phyloP scores from a whole-genome alignment of 2,888 invertebrate genomes.

The Linnaemya tessellans region DNA sequence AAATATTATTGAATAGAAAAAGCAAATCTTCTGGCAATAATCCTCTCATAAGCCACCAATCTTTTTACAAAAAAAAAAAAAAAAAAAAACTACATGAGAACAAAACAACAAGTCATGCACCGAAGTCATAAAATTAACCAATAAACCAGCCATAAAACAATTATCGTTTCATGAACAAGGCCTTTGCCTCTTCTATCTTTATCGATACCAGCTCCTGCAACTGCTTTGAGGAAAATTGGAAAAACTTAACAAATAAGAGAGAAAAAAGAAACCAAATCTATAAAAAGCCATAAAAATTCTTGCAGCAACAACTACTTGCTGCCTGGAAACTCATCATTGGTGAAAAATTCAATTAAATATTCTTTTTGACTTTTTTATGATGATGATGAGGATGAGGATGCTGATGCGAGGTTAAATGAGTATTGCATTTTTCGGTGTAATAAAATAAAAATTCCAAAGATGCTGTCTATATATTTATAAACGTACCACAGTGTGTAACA shows the following conservation, averaged over 20 bases:
- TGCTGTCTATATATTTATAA: slow-evolving; percentile 1
- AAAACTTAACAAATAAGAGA: too few relatives aligned
- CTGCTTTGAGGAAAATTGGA: slow-evolving; percentile 10
- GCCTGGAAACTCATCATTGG: slow-evolving; percentile 6
- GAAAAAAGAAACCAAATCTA: slow-evolving; percentile 37
- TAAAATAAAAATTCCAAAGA: slow-evolving; percentile 63
- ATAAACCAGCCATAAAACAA: slow-evolving; percentile 68
- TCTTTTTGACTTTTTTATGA: slow-evolving; percentile 34
- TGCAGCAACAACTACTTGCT: slow-evolving; percentile 51
- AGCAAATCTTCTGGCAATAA: background rate
- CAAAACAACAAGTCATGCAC: slow-evolving; percentile 55
- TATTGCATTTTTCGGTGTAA: slow-evolving; percentile 54
- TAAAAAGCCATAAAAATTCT: slow-evolving; percentile 63
- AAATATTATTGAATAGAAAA: background rate
- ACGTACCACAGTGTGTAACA: background rate
- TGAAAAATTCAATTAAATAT: slow-evolving; percentile 65
- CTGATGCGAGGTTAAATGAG: slow-evolving; percentile 47
- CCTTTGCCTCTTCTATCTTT: background rate
- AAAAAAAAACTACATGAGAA: too few relatives aligned
- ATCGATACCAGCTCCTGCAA: background rate
- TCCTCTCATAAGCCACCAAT: background rate
- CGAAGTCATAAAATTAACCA: slow-evolving; percentile 68
- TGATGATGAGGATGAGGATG: background rate
- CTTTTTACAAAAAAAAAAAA: background rate
- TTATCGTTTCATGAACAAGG: slow-evolving; percentile 58